These are phyloP conservation scores for Labeo rohita DNA, from an alignment of 2,113 vertebrate genomes.

Conservation along the genomic window DNA sequence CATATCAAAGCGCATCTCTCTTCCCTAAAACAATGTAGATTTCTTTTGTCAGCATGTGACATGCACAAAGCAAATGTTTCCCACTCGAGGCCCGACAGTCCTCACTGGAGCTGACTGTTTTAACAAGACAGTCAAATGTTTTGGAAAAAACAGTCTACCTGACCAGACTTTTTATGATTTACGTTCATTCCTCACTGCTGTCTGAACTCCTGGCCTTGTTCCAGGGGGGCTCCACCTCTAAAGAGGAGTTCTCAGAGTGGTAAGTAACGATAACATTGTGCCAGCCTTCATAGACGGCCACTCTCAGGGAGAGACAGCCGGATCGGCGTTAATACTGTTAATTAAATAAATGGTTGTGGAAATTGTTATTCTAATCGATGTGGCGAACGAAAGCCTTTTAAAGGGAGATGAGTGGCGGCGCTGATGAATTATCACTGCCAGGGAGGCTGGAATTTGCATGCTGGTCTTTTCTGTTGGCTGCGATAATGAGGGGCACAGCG, in stretches of 20 bases:
- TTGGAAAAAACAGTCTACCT: background rate
- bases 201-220: conserved; percentile 4
- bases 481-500: conserved; percentile 55
- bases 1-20: background rate
- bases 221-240: background rate
- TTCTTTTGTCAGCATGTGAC: conserved; percentile 7
- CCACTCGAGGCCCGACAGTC: background rate
- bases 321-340: conserved; percentile 46
- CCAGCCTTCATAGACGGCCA: background rate
- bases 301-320: background rate
- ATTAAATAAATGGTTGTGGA: conserved; percentile 48
- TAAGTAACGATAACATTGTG: conserved; percentile 15
- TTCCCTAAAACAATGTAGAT: conserved; percentile 25
- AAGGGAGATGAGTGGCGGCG: conserved; percentile 44
- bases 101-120: background rate
- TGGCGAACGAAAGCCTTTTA: conserved; percentile 31
- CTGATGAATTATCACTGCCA: conserved; percentile 47
- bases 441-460: conserved; percentile 49
- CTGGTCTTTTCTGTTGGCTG: conserved; percentile 43
- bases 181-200: background rate
- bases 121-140: conserved; percentile 19
- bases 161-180: conserved; percentile 10
- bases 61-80: background rate
- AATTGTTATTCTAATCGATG: conserved; percentile 56
- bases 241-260: background rate